A percentile compares a stretch with the other conserved stretches of the same genome.
Conservation (phyloP, 2,888 invertebrate genomes). For the Ctenicera cuprea region DNA sequence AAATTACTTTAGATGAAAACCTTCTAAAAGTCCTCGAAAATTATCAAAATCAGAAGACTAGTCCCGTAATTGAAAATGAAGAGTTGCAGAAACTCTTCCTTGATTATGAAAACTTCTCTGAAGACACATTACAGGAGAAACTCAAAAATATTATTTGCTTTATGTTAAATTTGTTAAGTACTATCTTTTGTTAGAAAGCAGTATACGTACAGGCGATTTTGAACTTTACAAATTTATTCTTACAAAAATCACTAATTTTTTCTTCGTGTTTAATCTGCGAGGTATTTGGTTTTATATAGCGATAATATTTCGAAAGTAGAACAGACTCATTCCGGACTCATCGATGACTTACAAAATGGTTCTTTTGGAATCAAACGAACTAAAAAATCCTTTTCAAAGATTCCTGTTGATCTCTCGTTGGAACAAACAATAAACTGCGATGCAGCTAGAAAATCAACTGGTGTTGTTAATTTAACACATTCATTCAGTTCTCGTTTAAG, state of each 20-base stretch:
- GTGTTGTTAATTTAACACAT: constrained; percentile 57
- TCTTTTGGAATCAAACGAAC: not conserved
- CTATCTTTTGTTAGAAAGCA: constrained; percentile 59
- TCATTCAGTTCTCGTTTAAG: constrained; percentile 57
- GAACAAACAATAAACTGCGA: constrained; percentile 35
- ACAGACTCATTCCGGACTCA: constrained; percentile 61
- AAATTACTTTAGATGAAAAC: not conserved
- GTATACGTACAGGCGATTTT: constrained; percentile 59
- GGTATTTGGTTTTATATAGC: constrained; percentile 59
- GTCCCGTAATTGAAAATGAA: not conserved
- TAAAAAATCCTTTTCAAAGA: constrained; percentile 46
- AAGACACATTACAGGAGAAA: constrained; percentile 59
- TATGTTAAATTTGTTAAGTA: constrained; percentile 60
- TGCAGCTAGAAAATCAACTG: constrained; percentile 49
- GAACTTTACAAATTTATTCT: constrained; percentile 59
- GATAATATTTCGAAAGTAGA: constrained; percentile 61
- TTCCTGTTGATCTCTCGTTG: constrained; percentile 58
- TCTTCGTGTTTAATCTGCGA: constrained; percentile 62
- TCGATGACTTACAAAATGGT: not conserved
- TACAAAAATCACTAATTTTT: constrained; percentile 61
- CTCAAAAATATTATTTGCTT: constrained; percentile 62
- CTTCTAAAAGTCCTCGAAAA: constrained; percentile 21
- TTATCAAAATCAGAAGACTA: not conserved
- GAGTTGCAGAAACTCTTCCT: not conserved
- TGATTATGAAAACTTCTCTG: constrained; percentile 54